A percentile compares a stretch with the other conserved stretches of the same genome.
Evolutionary conservation across 2,888 invertebrate species (phyloP).

Genomic region (Patella ulyssiponensis): DNA sequence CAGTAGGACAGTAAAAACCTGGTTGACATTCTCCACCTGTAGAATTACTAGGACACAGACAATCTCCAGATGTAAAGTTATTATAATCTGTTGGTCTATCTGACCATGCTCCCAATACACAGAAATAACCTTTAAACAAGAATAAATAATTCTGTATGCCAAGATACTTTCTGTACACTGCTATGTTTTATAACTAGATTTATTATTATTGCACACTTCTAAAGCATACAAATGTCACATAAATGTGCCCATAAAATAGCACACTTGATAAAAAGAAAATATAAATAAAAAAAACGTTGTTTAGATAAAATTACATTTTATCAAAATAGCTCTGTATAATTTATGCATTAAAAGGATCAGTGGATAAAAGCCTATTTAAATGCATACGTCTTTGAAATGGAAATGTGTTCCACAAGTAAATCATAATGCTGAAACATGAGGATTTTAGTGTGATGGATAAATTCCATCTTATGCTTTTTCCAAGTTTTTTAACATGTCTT

Average conservation of each 20-base stretch:
- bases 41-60: conserved; percentile 59
- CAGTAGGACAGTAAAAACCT: conserved; percentile 58
- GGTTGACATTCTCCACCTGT: conserved; percentile 68
- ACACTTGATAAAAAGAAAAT: no score
- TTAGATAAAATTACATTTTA: no score
- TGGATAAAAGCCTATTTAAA: no score
- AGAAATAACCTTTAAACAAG: conserved; percentile 61
- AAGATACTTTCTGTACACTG: no score
- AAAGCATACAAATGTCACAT: no score
- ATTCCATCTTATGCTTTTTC: not conserved
- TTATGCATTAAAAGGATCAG: no score
- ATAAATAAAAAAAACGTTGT: no score
- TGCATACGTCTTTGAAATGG: no score
- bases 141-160: not conserved
- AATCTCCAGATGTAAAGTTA: conserved; percentile 58
- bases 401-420: no score
- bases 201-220: no score
- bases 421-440: not conserved
- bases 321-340: no score
- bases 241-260: not conserved
- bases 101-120: conserved; percentile 59
- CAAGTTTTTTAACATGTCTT: not conserved
- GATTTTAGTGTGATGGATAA: not conserved
- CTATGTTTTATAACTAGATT: no score
- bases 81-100: conserved; percentile 60